These are phyloP conservation scores for Neoaliturus tenellus DNA, from an alignment of 2,888 invertebrate genomes.

Conservation along the genomic window DNA sequence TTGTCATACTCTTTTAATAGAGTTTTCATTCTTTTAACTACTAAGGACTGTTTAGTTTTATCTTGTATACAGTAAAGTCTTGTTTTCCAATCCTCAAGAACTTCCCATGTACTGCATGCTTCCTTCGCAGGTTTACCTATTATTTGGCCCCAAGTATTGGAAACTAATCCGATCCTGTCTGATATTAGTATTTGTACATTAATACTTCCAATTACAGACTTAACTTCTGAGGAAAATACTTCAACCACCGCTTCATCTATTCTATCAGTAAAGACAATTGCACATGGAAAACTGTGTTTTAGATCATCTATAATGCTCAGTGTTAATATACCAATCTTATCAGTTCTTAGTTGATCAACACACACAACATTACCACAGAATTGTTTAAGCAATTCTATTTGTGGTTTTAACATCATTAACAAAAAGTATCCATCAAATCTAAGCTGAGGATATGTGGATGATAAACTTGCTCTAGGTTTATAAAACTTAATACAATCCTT, in stretches of 20 bases:
- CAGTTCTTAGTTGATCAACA: not conserved
- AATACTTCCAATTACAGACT: not conserved
- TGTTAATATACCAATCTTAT: not conserved
- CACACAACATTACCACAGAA: not conserved
- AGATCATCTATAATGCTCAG: not conserved
- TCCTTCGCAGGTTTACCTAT: not conserved
- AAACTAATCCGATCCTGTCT: not conserved
- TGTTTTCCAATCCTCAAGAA: not conserved
- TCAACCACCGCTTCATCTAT: not conserved
- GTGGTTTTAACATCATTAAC: not conserved
- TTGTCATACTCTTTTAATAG: not conserved
- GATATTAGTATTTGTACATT: not conserved
- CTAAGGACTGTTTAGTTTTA: not conserved
- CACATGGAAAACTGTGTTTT: not conserved
- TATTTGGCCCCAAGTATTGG: not conserved
- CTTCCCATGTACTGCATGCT: not conserved
- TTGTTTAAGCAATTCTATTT: not conserved
- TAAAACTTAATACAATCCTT: not conserved
- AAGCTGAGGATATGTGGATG: not conserved
- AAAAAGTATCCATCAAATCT: not conserved
- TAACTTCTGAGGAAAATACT: not conserved
- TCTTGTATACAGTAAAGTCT: not conserved
- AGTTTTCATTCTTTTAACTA: not conserved
- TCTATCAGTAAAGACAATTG: not conserved
- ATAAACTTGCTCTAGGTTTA: not conserved